These are phyloP conservation scores for Acleris laterana DNA, from an alignment of 2,888 invertebrate genomes.

Conservation along the genomic window DNA sequence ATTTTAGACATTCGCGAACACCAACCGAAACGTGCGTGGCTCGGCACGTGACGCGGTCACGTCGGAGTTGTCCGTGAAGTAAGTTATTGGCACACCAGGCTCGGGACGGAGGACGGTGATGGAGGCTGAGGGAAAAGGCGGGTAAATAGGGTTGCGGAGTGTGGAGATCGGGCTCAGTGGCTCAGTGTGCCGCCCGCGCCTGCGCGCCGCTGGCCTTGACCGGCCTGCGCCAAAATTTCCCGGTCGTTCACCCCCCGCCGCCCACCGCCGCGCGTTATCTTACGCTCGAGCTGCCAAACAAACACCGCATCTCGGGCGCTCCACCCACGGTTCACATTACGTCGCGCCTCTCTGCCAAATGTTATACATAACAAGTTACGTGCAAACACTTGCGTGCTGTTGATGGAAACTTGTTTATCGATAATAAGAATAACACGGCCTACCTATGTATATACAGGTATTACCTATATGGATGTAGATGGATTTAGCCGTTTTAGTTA, in stretches of 20 bases:
- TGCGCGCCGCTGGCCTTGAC: slow-evolving; percentile 76
- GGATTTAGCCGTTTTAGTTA: too few relatives aligned
- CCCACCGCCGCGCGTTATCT: slow-evolving; percentile 76
- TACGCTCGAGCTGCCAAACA: slow-evolving; percentile 44
- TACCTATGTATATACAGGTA: too few relatives aligned
- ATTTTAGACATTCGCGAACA: too few relatives aligned
- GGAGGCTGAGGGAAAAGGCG: slow-evolving; percentile 7
- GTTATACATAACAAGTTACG: slow-evolving; percentile 64
- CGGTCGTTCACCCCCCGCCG: slow-evolving; percentile 78
- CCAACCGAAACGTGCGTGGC: not conserved
- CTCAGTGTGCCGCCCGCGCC: slow-evolving; percentile 53
- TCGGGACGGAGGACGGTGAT: not conserved
- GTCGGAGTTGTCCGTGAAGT: not conserved
- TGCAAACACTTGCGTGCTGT: slow-evolving; percentile 58
- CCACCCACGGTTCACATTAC: slow-evolving; percentile 46
- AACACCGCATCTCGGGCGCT: slow-evolving; percentile 51
- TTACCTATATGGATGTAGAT: too few relatives aligned
- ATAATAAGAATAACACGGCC: slow-evolving; percentile 56
- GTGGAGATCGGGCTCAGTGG: slow-evolving; percentile 34
- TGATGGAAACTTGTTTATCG: slow-evolving; percentile 80
- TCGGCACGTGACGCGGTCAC: not conserved
- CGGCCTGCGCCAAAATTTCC: slow-evolving; percentile 84
- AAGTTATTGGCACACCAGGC: too few relatives aligned
- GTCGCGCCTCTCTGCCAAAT: slow-evolving; percentile 7
- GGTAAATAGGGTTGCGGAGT: slow-evolving; percentile 28